phyloP scores from a whole-genome alignment of 1,140 invertebrate species.

The Gryllus bimaculatus region DNA sequence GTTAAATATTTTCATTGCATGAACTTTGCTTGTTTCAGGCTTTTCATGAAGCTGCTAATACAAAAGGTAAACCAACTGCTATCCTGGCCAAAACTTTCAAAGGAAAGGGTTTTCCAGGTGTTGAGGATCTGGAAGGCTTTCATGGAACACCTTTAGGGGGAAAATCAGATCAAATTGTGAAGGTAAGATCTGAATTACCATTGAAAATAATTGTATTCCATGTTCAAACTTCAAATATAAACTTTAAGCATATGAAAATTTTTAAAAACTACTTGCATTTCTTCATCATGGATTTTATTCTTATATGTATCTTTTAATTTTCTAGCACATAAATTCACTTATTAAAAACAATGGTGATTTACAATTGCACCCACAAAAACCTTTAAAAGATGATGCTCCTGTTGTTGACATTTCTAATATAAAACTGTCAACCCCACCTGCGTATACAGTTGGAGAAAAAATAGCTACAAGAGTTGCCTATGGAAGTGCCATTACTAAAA shows the following conservation, averaged over 20 bases:
- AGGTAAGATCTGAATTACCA: conserved; percentile 28
- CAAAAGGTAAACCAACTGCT: conserved; percentile 80
- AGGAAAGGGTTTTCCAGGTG: conserved; percentile 75
- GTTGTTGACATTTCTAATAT: conserved; percentile 63
- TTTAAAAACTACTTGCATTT: no score
- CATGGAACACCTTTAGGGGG: conserved; percentile 92
- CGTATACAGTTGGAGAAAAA: conserved; percentile 68
- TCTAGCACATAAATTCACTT: conserved; percentile 50
- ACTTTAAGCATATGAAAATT: not conserved
- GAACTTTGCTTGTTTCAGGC: conserved; percentile 40
- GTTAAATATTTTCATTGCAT: no score
- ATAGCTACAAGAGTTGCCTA: conserved; percentile 92
- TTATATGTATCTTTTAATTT: conserved; percentile 25
- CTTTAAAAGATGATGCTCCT: conserved; percentile 59
- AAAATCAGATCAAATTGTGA: conserved; percentile 58
- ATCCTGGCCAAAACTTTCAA: conserved; percentile 95
- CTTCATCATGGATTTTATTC: no score
- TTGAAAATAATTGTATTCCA: not conserved
- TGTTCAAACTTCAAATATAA: no score
- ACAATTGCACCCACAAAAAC: conserved; percentile 49
- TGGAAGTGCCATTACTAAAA: conserved; percentile 84
- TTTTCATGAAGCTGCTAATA: conserved; percentile 67
- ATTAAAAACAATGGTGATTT: conserved; percentile 52
- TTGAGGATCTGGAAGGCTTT: conserved; percentile 92
- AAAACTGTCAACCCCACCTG: conserved; percentile 71